Conservation (phyloP, 2,797 vertebrate species). For the Acipenser oxyrinchus region DNA sequence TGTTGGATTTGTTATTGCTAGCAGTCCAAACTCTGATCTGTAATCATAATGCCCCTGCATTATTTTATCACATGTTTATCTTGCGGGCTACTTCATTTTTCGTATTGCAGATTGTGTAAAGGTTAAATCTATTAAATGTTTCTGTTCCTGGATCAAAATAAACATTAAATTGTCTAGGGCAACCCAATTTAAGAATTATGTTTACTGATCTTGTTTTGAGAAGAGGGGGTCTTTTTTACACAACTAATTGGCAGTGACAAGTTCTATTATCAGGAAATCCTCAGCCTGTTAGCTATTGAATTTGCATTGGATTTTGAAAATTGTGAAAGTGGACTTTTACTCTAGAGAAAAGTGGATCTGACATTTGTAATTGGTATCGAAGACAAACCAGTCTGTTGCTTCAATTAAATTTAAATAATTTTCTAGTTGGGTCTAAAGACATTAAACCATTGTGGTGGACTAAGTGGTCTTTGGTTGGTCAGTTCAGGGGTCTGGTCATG, state of each 20-base stretch:
- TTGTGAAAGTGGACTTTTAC: slow-evolving; percentile 58
- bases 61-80: too few relatives aligned
- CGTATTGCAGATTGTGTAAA: too few relatives aligned
- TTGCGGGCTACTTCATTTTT: too few relatives aligned
- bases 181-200: not conserved
- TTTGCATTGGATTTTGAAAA: slow-evolving; percentile 68
- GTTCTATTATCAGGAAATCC: slow-evolving; percentile 53
- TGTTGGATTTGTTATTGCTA: too few relatives aligned
- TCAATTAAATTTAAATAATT: slow-evolving; percentile 49
- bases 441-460: slow-evolving; percentile 46
- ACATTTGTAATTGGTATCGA: slow-evolving; percentile 52
- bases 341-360: slow-evolving; percentile 43
- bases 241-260: slow-evolving; percentile 62
- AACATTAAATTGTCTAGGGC: not conserved
- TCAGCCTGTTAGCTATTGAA: slow-evolving; percentile 48
- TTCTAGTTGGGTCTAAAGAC: slow-evolving; percentile 40
- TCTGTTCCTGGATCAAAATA: not conserved
- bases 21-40: too few relatives aligned
- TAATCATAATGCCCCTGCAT: too few relatives aligned
- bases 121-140: too few relatives aligned
- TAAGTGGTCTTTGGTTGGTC: slow-evolving; percentile 33
- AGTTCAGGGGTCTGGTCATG: slow-evolving; percentile 27
- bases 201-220: not conserved
- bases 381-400: slow-evolving; percentile 31
- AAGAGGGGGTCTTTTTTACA: slow-evolving; percentile 26